Evolutionary conservation across 2,113 vertebrate species (phyloP).

Genomic region (Muntiacus muntjak): DNA sequence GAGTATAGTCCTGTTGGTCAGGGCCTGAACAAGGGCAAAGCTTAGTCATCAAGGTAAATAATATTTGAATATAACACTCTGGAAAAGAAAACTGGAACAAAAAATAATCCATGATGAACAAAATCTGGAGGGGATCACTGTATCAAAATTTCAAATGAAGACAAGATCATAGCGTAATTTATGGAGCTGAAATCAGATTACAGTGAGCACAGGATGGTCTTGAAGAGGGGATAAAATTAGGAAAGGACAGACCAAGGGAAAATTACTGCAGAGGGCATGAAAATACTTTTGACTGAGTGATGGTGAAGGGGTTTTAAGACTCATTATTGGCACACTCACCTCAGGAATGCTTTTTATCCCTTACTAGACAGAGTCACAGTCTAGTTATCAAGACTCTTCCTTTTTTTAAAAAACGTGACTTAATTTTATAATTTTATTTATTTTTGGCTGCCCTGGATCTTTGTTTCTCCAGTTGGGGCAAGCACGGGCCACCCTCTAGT

Average conservation of each 20-base stretch:
- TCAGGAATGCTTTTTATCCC: not conserved
- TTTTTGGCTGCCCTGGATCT: not conserved
- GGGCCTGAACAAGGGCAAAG: not conserved
- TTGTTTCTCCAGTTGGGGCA: not conserved
- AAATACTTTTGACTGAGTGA: not conserved
- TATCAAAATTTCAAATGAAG: not conserved
- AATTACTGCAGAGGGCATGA: not conserved
- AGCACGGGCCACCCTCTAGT: not conserved
- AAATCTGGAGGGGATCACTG: not conserved
- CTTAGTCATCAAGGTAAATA: not conserved
- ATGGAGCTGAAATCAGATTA: not conserved
- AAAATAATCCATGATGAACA: not conserved
- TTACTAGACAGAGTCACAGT: not conserved
- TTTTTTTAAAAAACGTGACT: not conserved
- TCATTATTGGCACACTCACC: not conserved
- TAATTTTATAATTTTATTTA: rapidly evolving
- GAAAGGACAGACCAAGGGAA: not conserved
- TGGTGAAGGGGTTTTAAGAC: not conserved
- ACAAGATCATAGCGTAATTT: not conserved
- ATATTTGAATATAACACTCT: not conserved
- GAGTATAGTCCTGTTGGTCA: not conserved
- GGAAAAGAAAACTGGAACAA: not conserved
- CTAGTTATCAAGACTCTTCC: not conserved
- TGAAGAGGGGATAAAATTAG: not conserved
- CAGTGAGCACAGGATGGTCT: not conserved